Base-by-base conservation (phyloP, 2,797 vertebrate species). In the Aplochiton taeniatus region DNA sequence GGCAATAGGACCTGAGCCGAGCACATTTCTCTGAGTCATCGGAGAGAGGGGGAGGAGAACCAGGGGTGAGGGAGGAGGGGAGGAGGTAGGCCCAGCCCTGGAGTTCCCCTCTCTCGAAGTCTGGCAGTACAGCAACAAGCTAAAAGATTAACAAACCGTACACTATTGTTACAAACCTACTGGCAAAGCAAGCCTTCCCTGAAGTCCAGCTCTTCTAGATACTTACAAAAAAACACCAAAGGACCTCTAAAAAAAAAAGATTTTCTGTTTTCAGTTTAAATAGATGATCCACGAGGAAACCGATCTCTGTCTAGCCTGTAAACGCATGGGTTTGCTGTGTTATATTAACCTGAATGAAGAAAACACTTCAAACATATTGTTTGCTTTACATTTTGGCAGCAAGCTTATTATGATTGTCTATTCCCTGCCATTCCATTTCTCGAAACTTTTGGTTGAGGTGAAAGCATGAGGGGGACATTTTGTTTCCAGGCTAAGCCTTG, bases 1-100 rank as follows among this genome's bases (percentile, higher is more conserved):
- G 74, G 83, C 74, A 80, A 75, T n/a, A 7, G 79, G 73, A 85
- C 73, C 13, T 0, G 46, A 73, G 87, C 86, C 87, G 82, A 90
- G 87, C 89, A 90, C 89, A 91, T 90, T 90, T 90, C 85, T 91
- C 83, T 91, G 90, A 92, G 84, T 92, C 90, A 92, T 90, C 87
- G 68, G 61, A 68, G 53, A 20, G 65, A 74, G 70, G 17, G 63
- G 52, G 31, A 42, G 45, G 59, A 18, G 58, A 9, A 58, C 11
- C 56, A 44, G 61, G 58, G 49, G 20, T 17, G 58, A 52, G 55
- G 13, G 50, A 69, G 50, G 53, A 58, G 18, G 62, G 48, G 42
- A 65, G 86, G 83, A 47, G 47, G 49, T 63, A 10, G 51, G 16
- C 14, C 51, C 8, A 44, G 41, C n/a, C 16, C 59, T 67, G 65